Percentiles rank a stretch among this genome's conserved stretches.
phyloP scores from a whole-genome alignment of 2,113 vertebrate species.

The Misgurnus mizolepis region DNA sequence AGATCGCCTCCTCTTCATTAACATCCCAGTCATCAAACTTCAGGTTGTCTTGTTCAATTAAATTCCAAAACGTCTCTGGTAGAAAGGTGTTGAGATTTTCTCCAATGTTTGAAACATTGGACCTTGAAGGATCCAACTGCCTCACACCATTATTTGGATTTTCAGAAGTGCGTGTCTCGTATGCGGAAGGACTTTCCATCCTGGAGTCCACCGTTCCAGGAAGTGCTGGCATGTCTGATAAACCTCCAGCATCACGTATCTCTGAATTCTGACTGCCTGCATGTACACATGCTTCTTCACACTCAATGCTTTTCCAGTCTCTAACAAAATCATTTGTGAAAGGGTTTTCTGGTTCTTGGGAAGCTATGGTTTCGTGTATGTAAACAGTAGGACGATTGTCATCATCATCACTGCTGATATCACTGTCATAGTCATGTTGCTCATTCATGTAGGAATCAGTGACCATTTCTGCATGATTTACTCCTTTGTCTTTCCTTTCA shows the following conservation, averaged over 20 bases:
- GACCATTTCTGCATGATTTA: constrained; percentile 2
- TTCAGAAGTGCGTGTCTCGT: not conserved
- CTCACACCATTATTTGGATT: not conserved
- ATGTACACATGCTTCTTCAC: not conserved
- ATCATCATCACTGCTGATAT: constrained; percentile 56
- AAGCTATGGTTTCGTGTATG: not conserved
- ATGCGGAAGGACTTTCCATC: not conserved
- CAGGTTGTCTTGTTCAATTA: constrained; percentile 40
- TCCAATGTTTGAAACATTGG: constrained; percentile 8
- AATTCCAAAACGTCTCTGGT: constrained; percentile 27
- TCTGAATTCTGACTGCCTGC: not conserved
- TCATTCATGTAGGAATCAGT: constrained; percentile 14
- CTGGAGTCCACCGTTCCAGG: not conserved
- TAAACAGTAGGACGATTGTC: not conserved
- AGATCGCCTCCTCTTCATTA: constrained; percentile 26
- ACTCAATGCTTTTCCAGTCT: not conserved
- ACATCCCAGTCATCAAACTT: constrained; percentile 40
- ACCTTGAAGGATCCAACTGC: not conserved
- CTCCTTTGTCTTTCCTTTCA: not conserved
- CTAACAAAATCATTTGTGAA: not conserved
- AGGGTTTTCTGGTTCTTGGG: constrained; percentile 5
- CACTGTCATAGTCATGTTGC: constrained; percentile 42
- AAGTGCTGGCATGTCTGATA: not conserved
- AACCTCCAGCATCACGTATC: not conserved
- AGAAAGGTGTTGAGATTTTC: constrained; percentile 47